Base-by-base conservation (phyloP, 2,113 vertebrate species). In the Dunckerocampus dactyliophorus region DNA sequence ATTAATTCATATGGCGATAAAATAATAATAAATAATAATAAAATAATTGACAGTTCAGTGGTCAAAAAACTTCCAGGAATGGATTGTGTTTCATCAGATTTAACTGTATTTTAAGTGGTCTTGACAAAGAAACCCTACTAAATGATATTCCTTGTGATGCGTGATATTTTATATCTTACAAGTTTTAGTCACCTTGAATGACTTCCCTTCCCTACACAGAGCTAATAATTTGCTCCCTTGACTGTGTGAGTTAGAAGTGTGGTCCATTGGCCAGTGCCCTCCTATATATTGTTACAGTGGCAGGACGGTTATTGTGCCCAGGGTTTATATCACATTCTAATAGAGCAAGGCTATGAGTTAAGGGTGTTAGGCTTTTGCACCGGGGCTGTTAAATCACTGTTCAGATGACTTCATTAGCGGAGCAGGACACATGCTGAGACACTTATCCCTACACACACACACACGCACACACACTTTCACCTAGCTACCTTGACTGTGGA, bases 301-400 rank as follows among this genome's bases (percentile, higher is more conserved):
- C 87, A 84, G 76, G 81, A 77, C 76, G 76, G 83, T 86, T 87
- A 82, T 83, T 84, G 82, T 86, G 78, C 71, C 82, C 66, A 52
- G 85, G 81, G 83, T 89, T 86, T 88, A 87, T 83, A 82, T 88
- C 83, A 86, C 83, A 85, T 89, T 88, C 81, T 88, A 89, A 89
- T 88, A 78, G 83, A 85, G 82, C 78, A 80, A 81, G 81, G 78
- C 85, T 83, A 85, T 86, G 82, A 88, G 84, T 89, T 88, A 87
- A 87, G 82, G 73, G 79, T 58, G 65, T 63, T 60, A 68, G 87
- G 85, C 77, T 86, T 89, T 88, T 88, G 87, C 82, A 81, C 70
- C 65, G 62, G 42, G 69, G 73, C 84, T 84, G 77, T 80, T 91
- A 89, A 89, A 88, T 88, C 87, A 85, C 80, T 82, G 75, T 56